phyloP scores from a whole-genome alignment of 1,140 invertebrate genomes.

The Zaprionus nigranus region DNA sequence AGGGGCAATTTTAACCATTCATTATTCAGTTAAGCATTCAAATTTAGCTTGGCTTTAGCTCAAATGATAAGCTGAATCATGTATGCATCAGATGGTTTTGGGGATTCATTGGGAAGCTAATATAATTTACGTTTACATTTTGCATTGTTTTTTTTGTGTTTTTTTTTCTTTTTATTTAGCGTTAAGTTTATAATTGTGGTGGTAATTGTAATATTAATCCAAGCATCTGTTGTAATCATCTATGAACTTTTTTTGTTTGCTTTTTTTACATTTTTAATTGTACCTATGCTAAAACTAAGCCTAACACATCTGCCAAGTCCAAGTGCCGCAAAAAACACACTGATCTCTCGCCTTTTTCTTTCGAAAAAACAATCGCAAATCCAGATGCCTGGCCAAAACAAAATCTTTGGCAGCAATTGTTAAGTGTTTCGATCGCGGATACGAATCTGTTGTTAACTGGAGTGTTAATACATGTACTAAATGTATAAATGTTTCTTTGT shows the following conservation, averaged over 20 bases:
- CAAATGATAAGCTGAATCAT: conserved; percentile 11
- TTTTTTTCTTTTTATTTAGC: conserved; percentile 51
- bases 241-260: conserved; percentile 39
- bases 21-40: conserved; percentile 33
- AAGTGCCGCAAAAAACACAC: conserved; percentile 38
- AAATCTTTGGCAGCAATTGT: conserved; percentile 47
- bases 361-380: conserved; percentile 24
- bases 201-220: conserved; percentile 51
- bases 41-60: conserved; percentile 32
- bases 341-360: neutral
- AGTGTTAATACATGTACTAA: conserved; percentile 76
- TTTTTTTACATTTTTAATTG: conserved; percentile 57
- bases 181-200: conserved; percentile 46
- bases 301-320: conserved; percentile 59
- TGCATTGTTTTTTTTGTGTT: conserved; percentile 29
- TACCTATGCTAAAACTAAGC: conserved; percentile 71
- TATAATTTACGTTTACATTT: conserved; percentile 22
- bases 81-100: neutral
- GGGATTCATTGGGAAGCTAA: conserved; percentile 22
- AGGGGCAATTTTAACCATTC: conserved; percentile 18
- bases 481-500: conserved; percentile 54
- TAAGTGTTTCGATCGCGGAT: conserved; percentile 39
- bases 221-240: conserved; percentile 62
- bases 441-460: conserved; percentile 58
- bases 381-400: conserved; percentile 27